These are phyloP conservation scores for Mystacornis crossleyi DNA, from an alignment of 2,113 vertebrate genomes.

Conservation along the genomic window DNA sequence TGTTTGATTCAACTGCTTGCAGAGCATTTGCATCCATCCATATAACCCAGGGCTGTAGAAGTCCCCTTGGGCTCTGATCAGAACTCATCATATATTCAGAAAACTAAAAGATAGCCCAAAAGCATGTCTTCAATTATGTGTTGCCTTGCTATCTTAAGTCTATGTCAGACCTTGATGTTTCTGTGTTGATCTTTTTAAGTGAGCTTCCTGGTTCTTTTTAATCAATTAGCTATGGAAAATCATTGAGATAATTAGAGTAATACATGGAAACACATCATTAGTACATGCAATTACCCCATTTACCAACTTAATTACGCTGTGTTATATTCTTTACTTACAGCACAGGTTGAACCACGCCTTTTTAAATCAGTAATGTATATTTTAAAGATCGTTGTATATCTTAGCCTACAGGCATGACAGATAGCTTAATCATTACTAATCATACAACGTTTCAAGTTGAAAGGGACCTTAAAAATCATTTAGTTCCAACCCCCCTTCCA, in stretches of 20 bases:
- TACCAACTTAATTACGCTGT: slow-evolving; percentile 54
- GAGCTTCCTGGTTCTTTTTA: slow-evolving; percentile 70
- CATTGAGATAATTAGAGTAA: slow-evolving; percentile 73
- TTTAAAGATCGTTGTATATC: not conserved
- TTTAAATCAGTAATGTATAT: slow-evolving; percentile 8
- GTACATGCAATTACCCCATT: slow-evolving; percentile 69
- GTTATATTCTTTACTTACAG: slow-evolving; percentile 35
- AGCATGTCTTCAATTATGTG: slow-evolving; percentile 66
- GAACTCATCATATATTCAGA: slow-evolving; percentile 17
- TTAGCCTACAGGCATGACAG: not conserved
- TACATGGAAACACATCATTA: slow-evolving; percentile 72
- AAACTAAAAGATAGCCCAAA: slow-evolving; percentile 56
- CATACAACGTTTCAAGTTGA: not conserved
- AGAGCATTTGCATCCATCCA: slow-evolving; percentile 10
- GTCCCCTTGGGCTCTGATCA: slow-evolving; percentile 37
- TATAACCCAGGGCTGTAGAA: not conserved
- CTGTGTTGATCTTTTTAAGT: slow-evolving; percentile 68
- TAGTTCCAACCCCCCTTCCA: not conserved
- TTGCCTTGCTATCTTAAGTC: slow-evolving; percentile 55
- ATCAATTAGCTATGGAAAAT: slow-evolving; percentile 72
- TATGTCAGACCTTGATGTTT: slow-evolving; percentile 68
- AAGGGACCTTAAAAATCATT: not conserved
- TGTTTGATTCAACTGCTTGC: not conserved
- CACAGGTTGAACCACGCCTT: slow-evolving; percentile 39
- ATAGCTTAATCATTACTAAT: not conserved